These are phyloP conservation scores for Lytechinus pictus DNA, from an alignment of 35 echinoderm and acorn worm genomes.

Conservation along the genomic window DNA sequence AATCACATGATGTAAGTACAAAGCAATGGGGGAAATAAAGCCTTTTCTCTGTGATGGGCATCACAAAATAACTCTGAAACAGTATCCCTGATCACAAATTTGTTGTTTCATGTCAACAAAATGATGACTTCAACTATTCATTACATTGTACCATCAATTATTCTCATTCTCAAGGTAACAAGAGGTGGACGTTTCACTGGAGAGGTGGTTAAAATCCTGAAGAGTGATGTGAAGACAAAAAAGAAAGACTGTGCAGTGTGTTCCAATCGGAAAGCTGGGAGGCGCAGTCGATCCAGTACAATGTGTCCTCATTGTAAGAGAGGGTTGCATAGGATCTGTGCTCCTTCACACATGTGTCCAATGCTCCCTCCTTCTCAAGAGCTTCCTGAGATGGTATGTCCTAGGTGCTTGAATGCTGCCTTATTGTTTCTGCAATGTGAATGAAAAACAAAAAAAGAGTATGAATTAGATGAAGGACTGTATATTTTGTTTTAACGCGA, in stretches of 20 bases:
- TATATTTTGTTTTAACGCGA: not conserved
- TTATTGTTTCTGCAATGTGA: not conserved
- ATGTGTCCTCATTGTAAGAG: conserved; percentile 30
- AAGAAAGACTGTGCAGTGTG: conserved; percentile 42
- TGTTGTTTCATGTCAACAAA: too few relatives aligned
- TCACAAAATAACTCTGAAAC: too few relatives aligned
- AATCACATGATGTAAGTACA: too few relatives aligned
- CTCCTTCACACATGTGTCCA: not conserved
- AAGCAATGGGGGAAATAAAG: too few relatives aligned
- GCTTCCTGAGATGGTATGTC: not conserved
- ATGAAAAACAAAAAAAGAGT: not conserved
- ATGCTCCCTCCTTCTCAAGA: not conserved
- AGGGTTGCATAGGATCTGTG: conserved; percentile 35
- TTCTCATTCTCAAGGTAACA: not conserved
- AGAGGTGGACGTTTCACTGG: conserved; percentile 4
- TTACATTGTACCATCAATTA: too few relatives aligned
- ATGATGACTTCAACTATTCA: too few relatives aligned
- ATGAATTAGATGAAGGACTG: not conserved
- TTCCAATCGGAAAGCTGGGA: not conserved
- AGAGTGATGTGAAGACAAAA: conserved; percentile 2
- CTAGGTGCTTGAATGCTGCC: not conserved
- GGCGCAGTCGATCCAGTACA: not conserved
- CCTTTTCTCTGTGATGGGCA: too few relatives aligned
- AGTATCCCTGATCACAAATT: too few relatives aligned
- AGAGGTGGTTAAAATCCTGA: not conserved